A percentile compares a stretch with the other conserved stretches of the same genome.
Evolutionary conservation across 2,888 invertebrate species (phyloP).

Genomic region (Noctua janthina): DNA sequence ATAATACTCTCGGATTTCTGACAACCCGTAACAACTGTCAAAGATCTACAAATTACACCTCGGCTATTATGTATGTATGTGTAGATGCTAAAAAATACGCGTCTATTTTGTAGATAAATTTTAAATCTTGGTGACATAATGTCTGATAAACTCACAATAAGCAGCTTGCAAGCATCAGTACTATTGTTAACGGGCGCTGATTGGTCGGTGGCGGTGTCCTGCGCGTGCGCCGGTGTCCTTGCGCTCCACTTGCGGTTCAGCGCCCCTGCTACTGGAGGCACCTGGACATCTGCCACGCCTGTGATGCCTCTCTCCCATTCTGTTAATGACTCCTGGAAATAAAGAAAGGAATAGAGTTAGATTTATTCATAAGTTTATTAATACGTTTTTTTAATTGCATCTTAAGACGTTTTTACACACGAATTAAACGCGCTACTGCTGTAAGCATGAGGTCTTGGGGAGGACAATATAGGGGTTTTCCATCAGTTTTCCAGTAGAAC

Average conservation of each 20-base stretch:
- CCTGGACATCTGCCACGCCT: conserved; percentile 72
- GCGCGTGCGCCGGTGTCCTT: conserved; percentile 80
- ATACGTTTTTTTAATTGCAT: neutral
- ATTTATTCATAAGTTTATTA: neutral
- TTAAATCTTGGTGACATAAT: neutral
- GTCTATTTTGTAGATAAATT: neutral
- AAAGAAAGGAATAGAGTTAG: conserved; percentile 2
- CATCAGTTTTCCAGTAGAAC: neutral
- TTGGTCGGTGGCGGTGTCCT: conserved; percentile 82
- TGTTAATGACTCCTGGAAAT: conserved; percentile 83
- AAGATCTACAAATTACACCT: neutral
- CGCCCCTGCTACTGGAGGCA: conserved; percentile 74
- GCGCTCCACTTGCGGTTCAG: conserved; percentile 85
- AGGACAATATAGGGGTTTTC: neutral
- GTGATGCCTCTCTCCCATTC: conserved; percentile 83
- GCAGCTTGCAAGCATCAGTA: conserved; percentile 86
- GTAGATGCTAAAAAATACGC: neutral
- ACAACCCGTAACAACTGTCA: neutral
- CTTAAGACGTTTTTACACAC: neutral
- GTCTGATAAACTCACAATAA: conserved; percentile 78
- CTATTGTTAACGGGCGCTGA: conserved; percentile 78
- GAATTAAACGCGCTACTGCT: neutral
- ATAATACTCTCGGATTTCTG: neutral
- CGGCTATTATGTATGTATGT: neutral
- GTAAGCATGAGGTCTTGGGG: neutral